Evolutionary conservation across 2,888 invertebrate species (phyloP).

Genomic region (Polietes domitor): DNA sequence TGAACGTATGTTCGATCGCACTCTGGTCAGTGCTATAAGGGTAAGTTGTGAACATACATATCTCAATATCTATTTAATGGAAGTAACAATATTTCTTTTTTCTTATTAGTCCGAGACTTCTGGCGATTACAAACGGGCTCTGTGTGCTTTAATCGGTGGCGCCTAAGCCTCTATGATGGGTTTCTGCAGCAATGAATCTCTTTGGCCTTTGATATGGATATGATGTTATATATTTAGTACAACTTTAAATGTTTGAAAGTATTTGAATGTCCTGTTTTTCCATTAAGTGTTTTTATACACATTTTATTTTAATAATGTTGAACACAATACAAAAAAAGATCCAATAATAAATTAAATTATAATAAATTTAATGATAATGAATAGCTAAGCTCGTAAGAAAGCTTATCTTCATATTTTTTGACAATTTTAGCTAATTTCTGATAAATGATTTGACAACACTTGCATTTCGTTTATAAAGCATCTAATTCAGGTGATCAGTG

Average conservation of each 20-base stretch:
- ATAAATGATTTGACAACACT: too few relatives aligned
- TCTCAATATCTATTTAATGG: neutral
- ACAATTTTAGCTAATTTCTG: too few relatives aligned
- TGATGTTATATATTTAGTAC: neutral
- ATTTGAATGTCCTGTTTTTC: neutral
- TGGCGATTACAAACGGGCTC: constrained; percentile 60
- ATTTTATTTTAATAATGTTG: neutral
- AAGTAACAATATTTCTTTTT: neutral
- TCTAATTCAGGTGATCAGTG: too few relatives aligned
- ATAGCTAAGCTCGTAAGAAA: too few relatives aligned
- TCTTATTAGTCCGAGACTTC: constrained; percentile 66
- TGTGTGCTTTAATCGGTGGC: constrained; percentile 61
- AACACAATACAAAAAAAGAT: neutral
- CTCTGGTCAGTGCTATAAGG: constrained; percentile 84
- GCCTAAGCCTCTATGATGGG: constrained; percentile 24
- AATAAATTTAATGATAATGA: too few relatives aligned
- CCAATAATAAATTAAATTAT: too few relatives aligned
- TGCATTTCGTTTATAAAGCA: too few relatives aligned
- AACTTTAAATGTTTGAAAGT: neutral
- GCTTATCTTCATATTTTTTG: too few relatives aligned
- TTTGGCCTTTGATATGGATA: neutral
- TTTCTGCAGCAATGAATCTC: neutral
- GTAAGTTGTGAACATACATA: constrained; percentile 77
- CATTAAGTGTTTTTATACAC: too few relatives aligned
- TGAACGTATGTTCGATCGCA: constrained; percentile 85